These are phyloP conservation scores for Nephrotoma appendiculata DNA, from an alignment of 2,888 invertebrate species.

Conservation along the genomic window DNA sequence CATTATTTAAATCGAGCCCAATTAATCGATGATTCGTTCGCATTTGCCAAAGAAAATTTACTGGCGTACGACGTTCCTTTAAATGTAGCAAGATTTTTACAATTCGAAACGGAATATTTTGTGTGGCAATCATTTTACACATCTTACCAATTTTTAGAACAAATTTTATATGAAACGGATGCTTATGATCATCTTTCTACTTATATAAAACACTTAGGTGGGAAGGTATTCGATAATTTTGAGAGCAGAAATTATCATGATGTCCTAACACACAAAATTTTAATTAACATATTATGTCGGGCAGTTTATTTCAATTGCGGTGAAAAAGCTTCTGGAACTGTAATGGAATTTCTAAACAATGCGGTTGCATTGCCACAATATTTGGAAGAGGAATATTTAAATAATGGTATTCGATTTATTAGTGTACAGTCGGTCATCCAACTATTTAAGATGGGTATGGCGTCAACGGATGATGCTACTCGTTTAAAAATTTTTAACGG, in stretches of 20 bases:
- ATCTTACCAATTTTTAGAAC: not conserved
- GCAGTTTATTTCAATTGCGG: not conserved
- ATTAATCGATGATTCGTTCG: conserved; percentile 64
- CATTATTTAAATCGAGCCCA: conserved; percentile 65
- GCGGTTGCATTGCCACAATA: not conserved
- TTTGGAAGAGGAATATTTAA: not conserved
- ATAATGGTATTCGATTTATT: not conserved
- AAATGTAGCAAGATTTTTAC: conserved; percentile 42
- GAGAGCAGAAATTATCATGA: not conserved
- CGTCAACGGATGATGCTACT: not conserved
- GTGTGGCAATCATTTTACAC: conserved; percentile 36
- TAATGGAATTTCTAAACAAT: not conserved
- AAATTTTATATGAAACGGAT: not conserved
- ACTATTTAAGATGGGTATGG: not conserved
- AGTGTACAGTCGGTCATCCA: not conserved
- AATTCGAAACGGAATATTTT: conserved; percentile 42
- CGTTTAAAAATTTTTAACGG: not conserved
- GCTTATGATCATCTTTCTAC: not conserved
- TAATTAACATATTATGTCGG: not conserved
- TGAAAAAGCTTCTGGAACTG: not conserved
- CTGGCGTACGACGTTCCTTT: conserved; percentile 35
- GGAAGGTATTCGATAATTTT: not conserved
- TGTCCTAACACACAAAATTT: not conserved
- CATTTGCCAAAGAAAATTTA: conserved; percentile 17
- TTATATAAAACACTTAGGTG: not conserved